Base-by-base conservation (phyloP, 1,140 invertebrate species). In the Ips typographus region DNA sequence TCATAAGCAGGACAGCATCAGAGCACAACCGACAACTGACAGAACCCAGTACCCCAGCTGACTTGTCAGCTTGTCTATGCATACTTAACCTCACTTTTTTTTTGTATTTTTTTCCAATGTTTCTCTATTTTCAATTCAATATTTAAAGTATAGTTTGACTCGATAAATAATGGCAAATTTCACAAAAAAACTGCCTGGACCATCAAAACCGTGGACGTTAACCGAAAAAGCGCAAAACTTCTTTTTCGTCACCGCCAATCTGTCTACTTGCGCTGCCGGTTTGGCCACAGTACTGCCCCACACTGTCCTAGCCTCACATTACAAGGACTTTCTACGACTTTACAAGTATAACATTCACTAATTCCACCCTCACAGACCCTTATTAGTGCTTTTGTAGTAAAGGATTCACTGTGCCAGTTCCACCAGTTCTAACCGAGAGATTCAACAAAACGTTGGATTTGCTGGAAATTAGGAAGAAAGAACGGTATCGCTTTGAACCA, bases 361-460 rank as follows among this genome's bases (percentile, higher is more conserved):
- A 52, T 44, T 37, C 52, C 37, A 41, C 53, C 67, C 71, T 52
- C 68, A 37, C 5, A 40, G 39, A 41, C 6, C 49, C 56, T 65
- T 56, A 66, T 40, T 55, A 64, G 40, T 8, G 39, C 4, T 5
- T 65, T 56, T 65, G 64, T 40, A 85, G 84, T 60, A 74, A 84
- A 74, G 82, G 83, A 4, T 73, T 83, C 5, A 75, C 78, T 55
- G 74, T 83, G 0, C 78, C 80, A 1, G 61, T 88, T 0, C 61
- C 80, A 1, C 63, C 77, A 6, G 67, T 80, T 49, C 55, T 86
- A 1, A 43, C 78, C 51, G 58, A 78, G 49, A 75, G 79, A 44
- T 81, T 84, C 61, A 52, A 84, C 22, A 79, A 83, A 74, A 84
- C 86, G 3, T 3, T 88, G 22, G 74, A 85, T 8, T 82, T 87